phyloP scores from a whole-genome alignment of 2,888 invertebrate genomes.

The Magallana nippona region DNA sequence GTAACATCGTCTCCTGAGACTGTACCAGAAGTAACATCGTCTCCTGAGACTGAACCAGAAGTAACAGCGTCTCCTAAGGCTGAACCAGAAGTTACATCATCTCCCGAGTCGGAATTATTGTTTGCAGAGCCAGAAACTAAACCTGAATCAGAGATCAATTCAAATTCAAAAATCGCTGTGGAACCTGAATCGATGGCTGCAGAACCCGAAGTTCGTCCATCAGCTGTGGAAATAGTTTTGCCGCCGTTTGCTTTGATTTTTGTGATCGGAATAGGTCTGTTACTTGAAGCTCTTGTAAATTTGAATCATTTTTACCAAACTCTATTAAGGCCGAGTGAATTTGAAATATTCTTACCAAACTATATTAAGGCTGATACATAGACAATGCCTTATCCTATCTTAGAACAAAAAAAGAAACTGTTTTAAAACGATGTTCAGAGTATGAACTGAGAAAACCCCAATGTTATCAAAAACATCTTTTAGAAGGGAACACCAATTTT shows the following conservation, averaged over 20 bases:
- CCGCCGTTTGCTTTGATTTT: slow-evolving; percentile 62
- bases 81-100: slow-evolving; percentile 21
- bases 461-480: too few relatives aligned
- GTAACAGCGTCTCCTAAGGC: slow-evolving; percentile 1
- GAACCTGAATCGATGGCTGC: slow-evolving; percentile 39
- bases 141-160: slow-evolving; percentile 32
- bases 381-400: too few relatives aligned
- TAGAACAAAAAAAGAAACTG: too few relatives aligned
- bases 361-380: too few relatives aligned
- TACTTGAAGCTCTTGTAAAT: too few relatives aligned
- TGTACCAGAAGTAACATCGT: slow-evolving; percentile 8
- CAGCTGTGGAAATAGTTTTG: slow-evolving; percentile 55
- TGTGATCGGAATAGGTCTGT: slow-evolving; percentile 57
- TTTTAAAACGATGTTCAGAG: too few relatives aligned
- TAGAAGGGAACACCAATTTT: too few relatives aligned
- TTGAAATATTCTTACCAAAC: too few relatives aligned
- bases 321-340: too few relatives aligned
- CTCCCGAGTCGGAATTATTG: slow-evolving; percentile 16
- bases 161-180: slow-evolving; percentile 29
- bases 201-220: slow-evolving; percentile 47
- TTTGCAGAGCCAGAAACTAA: slow-evolving; percentile 34
- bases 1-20: slow-evolving; percentile 43
- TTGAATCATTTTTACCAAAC: too few relatives aligned
- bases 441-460: too few relatives aligned
- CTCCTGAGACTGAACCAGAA: slow-evolving; percentile 26